Percentiles rank a stretch among this genome's conserved stretches.
Evolutionary conservation across 2,113 vertebrate species (phyloP).

Genomic region (Tragelaphus strepsiceros): DNA sequence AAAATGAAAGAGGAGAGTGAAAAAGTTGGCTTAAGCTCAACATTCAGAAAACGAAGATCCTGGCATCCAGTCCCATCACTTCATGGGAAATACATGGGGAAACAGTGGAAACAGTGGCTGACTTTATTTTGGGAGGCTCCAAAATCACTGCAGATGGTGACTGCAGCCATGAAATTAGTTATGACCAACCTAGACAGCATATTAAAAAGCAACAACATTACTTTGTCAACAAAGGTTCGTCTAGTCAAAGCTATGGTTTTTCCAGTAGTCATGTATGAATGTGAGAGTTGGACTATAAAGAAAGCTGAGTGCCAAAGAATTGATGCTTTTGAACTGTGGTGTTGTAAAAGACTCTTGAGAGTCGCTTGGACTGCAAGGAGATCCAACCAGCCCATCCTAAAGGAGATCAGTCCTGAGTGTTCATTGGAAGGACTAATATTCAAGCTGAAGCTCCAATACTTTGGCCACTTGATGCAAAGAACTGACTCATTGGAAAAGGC

Average conservation of each 20-base stretch:
- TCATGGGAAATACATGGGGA: not conserved
- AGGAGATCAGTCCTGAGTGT: not conserved
- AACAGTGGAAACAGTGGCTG: not conserved
- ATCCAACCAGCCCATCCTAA: not conserved
- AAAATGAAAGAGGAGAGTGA: no score
- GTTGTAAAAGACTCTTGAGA: not conserved
- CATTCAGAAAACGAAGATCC: not conserved
- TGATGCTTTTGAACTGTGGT: not conserved
- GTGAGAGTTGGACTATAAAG: not conserved
- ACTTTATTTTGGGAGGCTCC: not conserved
- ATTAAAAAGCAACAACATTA: not conserved
- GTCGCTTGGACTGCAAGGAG: not conserved
- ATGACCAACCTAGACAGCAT: not conserved
- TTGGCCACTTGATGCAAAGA: not conserved
- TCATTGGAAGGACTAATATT: not conserved
- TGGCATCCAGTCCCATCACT: rapidly evolving
- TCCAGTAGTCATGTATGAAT: not conserved
- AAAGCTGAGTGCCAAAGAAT: not conserved
- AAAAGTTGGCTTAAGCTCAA: no score
- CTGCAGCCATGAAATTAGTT: not conserved
- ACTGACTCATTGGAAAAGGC: not conserved
- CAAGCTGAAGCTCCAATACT: not conserved
- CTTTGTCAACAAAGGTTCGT: not conserved
- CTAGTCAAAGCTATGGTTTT: not conserved
- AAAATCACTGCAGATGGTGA: not conserved